Evolutionary conservation across 2,888 invertebrate genomes (phyloP), one percentile per base, ranked within the genome.

Genomic region (Yponomeuta sedellus): DNA sequence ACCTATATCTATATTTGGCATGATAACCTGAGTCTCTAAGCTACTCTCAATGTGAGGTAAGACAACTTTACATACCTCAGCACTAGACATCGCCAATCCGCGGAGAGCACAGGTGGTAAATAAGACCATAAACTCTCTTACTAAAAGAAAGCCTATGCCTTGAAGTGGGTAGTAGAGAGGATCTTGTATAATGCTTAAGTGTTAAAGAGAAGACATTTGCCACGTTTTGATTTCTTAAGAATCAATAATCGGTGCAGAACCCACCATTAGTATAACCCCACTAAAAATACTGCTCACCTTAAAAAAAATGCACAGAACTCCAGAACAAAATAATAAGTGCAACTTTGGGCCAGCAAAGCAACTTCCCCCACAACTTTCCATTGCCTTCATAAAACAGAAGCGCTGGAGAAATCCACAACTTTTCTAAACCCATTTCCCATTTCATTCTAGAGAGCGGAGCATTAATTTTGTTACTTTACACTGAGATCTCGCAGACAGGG

Each of bases 391-490:
- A 52, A 52, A 52, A 52, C 44, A 52, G 16, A 16, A 52, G 44
- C 44, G 44, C 44, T 12, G 44, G 44, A 52, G 16, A 52, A 52
- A 52, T 52, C 44, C 44, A 16, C 12, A 52, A 52, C 44, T 52
- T 52, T 52, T 52, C 44, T 52, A 64, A 64, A 20, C 11, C 56
- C 25, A 44, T 63, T 66, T 52, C 66, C 82, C 81, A 81, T 82
- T 84, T 80, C 77, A 80, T 77, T 72, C 74, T 74, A 75, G 75
- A 73, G 77, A 81, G 73, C 74, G 71, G 74, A 78, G 80, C 80
- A 81, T 82, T 66, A 79, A 79, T 79, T 75, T 73, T 39, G 34
- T 73, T 81, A 80, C 81, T 83, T 84, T 83, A 82, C 79, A 78
- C 75, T 12, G 5, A 4, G 12, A 16, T 16, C 12, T 2, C 44